Evolutionary conservation across 2,113 vertebrate species (phyloP).

Genomic region (Neolamprologus brichardi): DNA sequence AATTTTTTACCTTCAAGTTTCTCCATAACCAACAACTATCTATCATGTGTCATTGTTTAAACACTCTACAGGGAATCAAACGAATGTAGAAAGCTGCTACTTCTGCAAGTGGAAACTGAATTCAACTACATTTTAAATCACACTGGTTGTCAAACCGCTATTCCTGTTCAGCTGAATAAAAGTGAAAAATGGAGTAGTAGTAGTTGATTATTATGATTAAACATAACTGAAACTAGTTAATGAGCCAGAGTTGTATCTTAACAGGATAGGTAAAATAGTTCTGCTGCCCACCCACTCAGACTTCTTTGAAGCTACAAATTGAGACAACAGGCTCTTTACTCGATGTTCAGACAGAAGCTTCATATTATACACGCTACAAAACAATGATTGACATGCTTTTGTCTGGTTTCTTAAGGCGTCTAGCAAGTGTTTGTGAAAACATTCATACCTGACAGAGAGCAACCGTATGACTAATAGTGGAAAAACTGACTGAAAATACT

Average conservation of each 20-base stretch:
- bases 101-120: not conserved
- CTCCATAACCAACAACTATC: not conserved
- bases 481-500: not conserved
- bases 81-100: accelerated
- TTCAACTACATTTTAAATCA: not conserved
- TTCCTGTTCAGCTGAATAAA: not conserved
- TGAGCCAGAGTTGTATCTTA: not conserved
- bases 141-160: accelerated
- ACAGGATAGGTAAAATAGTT: not conserved
- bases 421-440: not conserved
- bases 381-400: not conserved
- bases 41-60: not conserved
- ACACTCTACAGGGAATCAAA: not conserved
- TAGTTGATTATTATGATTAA: not conserved
- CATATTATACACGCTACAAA: not conserved
- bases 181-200: not conserved
- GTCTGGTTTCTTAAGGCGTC: not conserved
- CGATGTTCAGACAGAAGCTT: not conserved
- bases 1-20: accelerated
- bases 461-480: not conserved
- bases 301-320: not conserved
- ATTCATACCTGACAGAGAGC: not conserved
- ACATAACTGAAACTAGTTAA: not conserved
- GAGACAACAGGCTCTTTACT: not conserved
- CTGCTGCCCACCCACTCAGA: not conserved